A percentile compares a stretch with the other conserved stretches of the same genome.
phyloP scores from a whole-genome alignment of 2,888 invertebrate species.

The Nephrotoma appendiculata region DNA sequence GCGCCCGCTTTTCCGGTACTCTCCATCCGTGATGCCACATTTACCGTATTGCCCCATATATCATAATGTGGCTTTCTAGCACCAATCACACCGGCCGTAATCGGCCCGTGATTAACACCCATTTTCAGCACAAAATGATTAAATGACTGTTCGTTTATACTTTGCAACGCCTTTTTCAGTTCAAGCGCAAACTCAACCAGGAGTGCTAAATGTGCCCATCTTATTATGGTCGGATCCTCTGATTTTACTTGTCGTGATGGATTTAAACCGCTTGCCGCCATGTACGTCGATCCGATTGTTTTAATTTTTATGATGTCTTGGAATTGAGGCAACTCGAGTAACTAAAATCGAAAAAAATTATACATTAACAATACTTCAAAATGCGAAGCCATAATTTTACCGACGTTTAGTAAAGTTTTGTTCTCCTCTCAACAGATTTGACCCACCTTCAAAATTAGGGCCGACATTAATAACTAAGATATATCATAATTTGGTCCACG shows the following conservation, averaged over 20 bases:
- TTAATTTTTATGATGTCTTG: slow-evolving; percentile 89
- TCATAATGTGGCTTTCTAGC: slow-evolving; percentile 92
- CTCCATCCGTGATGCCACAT: slow-evolving; percentile 96
- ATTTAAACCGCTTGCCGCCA: slow-evolving; percentile 88
- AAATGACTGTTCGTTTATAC: slow-evolving; percentile 89
- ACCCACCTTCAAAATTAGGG: too few species aligned
- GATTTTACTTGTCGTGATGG: slow-evolving; percentile 52
- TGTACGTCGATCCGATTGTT: slow-evolving; percentile 87
- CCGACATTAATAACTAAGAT: too few species aligned
- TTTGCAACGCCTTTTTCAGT: slow-evolving; percentile 75
- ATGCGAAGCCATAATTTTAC: too few species aligned
- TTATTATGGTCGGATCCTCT: slow-evolving; percentile 53
- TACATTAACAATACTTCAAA: slow-evolving; percentile 7
- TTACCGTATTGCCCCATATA: slow-evolving; percentile 95
- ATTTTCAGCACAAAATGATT: slow-evolving; percentile 88
- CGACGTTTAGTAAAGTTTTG: too few species aligned
- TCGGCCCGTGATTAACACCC: slow-evolving; percentile 92
- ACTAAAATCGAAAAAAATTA: slow-evolving; percentile 36
- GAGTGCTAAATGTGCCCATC: slow-evolving; percentile 73
- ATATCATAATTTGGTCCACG: too few species aligned
- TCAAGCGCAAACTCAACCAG: slow-evolving; percentile 85
- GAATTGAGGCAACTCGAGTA: slow-evolving; percentile 71
- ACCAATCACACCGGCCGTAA: slow-evolving; percentile 91
- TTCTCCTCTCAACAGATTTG: too few species aligned
- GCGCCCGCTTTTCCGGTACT: slow-evolving; percentile 92